These are phyloP conservation scores for Dimorphilus gyrociliatus DNA, from an alignment of 2,888 invertebrate genomes.

Conservation along the genomic window DNA sequence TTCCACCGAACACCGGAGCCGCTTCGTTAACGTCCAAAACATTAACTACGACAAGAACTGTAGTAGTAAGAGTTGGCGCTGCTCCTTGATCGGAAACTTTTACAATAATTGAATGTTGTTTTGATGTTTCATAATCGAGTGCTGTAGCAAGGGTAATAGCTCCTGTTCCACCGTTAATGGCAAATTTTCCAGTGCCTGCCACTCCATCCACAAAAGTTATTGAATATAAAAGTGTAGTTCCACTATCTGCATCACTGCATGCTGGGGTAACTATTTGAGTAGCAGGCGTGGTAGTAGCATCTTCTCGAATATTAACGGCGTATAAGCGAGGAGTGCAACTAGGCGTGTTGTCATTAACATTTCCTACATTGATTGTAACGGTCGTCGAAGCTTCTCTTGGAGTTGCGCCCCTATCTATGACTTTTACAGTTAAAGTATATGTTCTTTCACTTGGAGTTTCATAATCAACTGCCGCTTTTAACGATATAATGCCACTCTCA, in stretches of 20 bases:
- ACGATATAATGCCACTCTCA: conserved; percentile 10
- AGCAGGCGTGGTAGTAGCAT: no score
- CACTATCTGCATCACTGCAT: conserved; percentile 2
- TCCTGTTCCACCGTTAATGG: conserved; percentile 9
- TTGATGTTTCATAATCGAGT: conserved; percentile 17
- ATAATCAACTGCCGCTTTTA: conserved; percentile 15
- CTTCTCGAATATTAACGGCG: no score
- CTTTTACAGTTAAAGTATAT: conserved; percentile 14
- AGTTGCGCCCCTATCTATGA: conserved; percentile 14
- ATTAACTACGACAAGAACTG: no score
- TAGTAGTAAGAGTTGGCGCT: conserved; percentile 10
- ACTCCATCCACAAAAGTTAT: conserved; percentile 12
- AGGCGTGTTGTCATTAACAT: conserved; percentile 29
- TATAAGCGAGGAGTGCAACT: conserved; percentile 14
- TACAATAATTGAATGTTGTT: conserved; percentile 11
- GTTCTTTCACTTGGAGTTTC: conserved; percentile 14
- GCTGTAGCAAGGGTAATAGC: conserved; percentile 10
- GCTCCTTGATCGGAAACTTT: conserved; percentile 15
- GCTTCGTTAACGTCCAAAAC: conserved; percentile 25
- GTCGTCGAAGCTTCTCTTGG: conserved; percentile 18
- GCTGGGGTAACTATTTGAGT: no score
- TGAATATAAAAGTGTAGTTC: conserved; percentile 8
- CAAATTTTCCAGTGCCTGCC: conserved; percentile 8
- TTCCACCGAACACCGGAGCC: conserved; percentile 13
- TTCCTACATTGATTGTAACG: conserved; percentile 19